A percentile compares a stretch with the other conserved stretches of the same genome.
Conservation (phyloP, 2,888 invertebrate genomes). For the Incurvaria masculella region DNA sequence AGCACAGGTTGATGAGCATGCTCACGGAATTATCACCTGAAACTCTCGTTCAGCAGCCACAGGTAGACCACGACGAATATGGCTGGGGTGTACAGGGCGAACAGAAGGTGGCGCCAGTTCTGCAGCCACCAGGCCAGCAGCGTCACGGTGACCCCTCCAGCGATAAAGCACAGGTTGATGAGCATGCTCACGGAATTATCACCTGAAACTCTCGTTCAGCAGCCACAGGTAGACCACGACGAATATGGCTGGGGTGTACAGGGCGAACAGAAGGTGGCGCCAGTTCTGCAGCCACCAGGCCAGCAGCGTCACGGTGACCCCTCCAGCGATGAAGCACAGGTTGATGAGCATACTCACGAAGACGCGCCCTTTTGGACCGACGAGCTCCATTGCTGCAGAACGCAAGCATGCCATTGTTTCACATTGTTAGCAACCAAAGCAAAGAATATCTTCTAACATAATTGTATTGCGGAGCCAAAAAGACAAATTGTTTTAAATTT, state of each 20-base stretch:
- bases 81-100: constrained; percentile 44
- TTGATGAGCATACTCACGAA: constrained; percentile 47
- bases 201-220: constrained; percentile 43
- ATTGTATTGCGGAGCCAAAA: no score
- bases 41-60: constrained; percentile 43
- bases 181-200: constrained; percentile 44
- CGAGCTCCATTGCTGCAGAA: constrained; percentile 40
- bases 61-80: constrained; percentile 39
- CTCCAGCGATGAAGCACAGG: constrained; percentile 49
- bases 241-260: constrained; percentile 42
- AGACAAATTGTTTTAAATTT: no score
- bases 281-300: constrained; percentile 48
- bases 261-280: constrained; percentile 42
- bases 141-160: constrained; percentile 44
- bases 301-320: constrained; percentile 40
- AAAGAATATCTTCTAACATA: no score
- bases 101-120: constrained; percentile 44
- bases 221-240: constrained; percentile 41
- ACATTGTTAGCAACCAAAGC: no score
- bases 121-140: constrained; percentile 43
- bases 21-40: constrained; percentile 48
- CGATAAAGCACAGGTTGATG: constrained; percentile 50
- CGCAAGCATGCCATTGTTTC: no score
- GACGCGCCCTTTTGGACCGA: constrained; percentile 47
- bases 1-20: constrained; percentile 49